Evolutionary conservation across 2,113 vertebrate species (phyloP), one percentile per base, ranked within the genome.

Genomic region (Tychaedon coryphoeus): DNA sequence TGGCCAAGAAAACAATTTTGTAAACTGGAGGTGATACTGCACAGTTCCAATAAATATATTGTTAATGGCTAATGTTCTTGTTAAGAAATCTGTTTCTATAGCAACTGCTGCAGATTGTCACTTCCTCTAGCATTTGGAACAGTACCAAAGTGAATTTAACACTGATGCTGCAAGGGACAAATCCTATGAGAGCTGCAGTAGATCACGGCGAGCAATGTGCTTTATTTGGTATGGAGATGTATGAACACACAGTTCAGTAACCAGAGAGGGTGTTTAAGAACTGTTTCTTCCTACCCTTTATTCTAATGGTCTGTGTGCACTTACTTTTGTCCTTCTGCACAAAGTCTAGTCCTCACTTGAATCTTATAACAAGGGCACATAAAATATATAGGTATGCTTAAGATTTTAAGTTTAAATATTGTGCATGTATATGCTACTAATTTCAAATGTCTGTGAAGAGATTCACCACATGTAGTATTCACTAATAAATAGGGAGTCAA

Each of bases 61-160:
- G 19, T 40, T 86, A 95, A 87, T 77, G 42, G 50, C 50, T 93
- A 81, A 86, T 4, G 12, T 67, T 77, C 88, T 73, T 90, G 34
- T 70, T 92, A 81, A 91, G 81, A 92, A 93, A 75, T 83, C 38
- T 72, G 93, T 97, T 97, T 97, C 97, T 91, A 92, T 93, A 91
- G 93, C 71, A 97, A 97, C 92, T 85, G 53, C 60, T 88, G 69
- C 53, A 79, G 84, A 93, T 76, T 94, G 33, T 65, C 57, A 65
- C 54, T 86, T 95, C 82, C 57, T 65, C 33, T 42, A 62, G 64
- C n/a, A 54, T 83, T 96, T 92, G 87, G 76, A 94, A 78, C 86
- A 61, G 56, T 76, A 95, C 90, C 67, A 92, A 91, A 96, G 62
- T 91, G 86, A 89, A 93, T 89, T 91, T 95, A 93, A 83, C 81